These are phyloP conservation scores for Pachyrhynchus sulphureomaculatus DNA, from an alignment of 1,140 invertebrate genomes.

Conservation along the genomic window DNA sequence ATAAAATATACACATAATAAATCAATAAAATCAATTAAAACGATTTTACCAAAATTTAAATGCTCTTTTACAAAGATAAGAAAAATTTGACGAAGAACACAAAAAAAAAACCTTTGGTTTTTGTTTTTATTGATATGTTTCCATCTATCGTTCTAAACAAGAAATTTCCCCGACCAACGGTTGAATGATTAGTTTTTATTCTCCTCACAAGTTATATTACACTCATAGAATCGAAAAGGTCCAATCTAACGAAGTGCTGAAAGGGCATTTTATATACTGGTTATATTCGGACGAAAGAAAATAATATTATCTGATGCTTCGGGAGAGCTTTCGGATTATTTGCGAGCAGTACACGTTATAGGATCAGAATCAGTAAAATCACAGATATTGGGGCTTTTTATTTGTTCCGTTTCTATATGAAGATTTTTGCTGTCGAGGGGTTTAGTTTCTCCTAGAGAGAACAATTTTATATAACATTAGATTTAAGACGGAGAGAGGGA, in stretches of 20 bases:
- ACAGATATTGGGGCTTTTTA: constrained; percentile 26
- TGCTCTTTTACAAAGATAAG: too few species aligned
- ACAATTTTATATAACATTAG: too few species aligned
- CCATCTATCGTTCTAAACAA: too few species aligned
- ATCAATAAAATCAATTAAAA: too few species aligned
- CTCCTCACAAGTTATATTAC: constrained; percentile 29
- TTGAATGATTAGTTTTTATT: constrained; percentile 13
- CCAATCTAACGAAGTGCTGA: constrained; percentile 27
- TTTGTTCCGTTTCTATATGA: constrained; percentile 23
- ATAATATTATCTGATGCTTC: constrained; percentile 28
- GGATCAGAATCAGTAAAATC: constrained; percentile 27
- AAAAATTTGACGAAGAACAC: too few species aligned
- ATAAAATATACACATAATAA: too few species aligned
- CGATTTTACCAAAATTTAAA: too few species aligned
- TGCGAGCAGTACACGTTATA: constrained; percentile 27
- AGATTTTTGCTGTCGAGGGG: too few species aligned
- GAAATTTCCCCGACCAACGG: neutral
- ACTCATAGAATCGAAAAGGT: constrained; percentile 24
- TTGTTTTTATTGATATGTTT: too few species aligned
- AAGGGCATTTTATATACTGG: constrained; percentile 27
- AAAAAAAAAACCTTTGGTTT: too few species aligned
- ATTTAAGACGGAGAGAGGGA: too few species aligned
- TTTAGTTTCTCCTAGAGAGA: too few species aligned
- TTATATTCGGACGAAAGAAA: constrained; percentile 29
- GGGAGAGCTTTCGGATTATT: constrained; percentile 29